A percentile compares a stretch with the other conserved stretches of the same genome.
These are phyloP conservation scores for Acyrthosiphon pisum DNA, from an alignment of 1,140 invertebrate genomes.

Conservation along the genomic window DNA sequence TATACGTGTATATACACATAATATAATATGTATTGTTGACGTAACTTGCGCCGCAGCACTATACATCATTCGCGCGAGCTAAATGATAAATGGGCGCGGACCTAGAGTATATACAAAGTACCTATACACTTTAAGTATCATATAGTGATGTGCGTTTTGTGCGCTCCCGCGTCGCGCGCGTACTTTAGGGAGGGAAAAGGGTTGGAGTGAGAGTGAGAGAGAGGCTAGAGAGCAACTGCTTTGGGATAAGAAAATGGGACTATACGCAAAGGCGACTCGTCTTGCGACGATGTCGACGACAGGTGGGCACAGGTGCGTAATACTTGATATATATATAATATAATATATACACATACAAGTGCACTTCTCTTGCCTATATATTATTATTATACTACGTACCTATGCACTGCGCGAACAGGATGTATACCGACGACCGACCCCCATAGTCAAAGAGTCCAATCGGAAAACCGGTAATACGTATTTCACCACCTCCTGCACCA, in stretches of 20 bases:
- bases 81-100: conserved; percentile 46
- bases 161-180: neutral
- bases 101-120: neutral
- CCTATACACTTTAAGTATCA: neutral
- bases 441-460: neutral
- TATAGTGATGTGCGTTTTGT: neutral
- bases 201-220: neutral
- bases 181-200: neutral
- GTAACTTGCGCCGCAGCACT: neutral
- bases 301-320: conserved; percentile 36
- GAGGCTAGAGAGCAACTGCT: neutral
- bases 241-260: neutral
- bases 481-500: neutral
- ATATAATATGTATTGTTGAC: conserved; percentile 9
- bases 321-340: neutral
- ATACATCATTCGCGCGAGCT: conserved; percentile 18
- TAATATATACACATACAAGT: neutral
- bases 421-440: neutral
- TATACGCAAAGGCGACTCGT: neutral
- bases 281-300: neutral
- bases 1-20: neutral
- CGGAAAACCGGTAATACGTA: neutral
- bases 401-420: neutral
- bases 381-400: neutral
- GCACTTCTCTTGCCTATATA: neutral